These are phyloP conservation scores for Apis laboriosa DNA, from an alignment of 1,140 invertebrate species.

Conservation along the genomic window DNA sequence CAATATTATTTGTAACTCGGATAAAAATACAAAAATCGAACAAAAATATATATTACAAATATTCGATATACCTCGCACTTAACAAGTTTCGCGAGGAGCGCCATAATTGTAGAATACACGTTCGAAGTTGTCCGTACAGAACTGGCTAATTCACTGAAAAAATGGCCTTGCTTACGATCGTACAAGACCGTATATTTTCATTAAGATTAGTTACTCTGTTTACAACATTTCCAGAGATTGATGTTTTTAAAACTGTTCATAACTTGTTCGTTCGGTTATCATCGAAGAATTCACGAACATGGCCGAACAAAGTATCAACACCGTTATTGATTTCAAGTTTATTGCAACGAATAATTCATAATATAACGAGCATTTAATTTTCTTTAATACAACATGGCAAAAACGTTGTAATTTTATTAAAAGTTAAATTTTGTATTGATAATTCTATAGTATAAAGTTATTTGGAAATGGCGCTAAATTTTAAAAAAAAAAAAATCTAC, in stretches of 20 bases:
- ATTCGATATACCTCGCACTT: slow-evolving; percentile 66
- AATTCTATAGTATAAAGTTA: too few species aligned
- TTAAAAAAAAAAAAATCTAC: not conserved
- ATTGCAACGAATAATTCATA: too few species aligned
- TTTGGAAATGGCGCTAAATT: not conserved
- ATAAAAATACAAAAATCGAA: not conserved
- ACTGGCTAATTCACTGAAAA: slow-evolving; percentile 58
- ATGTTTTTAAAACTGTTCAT: slow-evolving; percentile 16
- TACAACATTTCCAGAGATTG: not conserved
- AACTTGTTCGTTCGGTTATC: not conserved
- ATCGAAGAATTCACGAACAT: not conserved
- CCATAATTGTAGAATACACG: slow-evolving; percentile 62
- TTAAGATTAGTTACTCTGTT: slow-evolving; percentile 37
- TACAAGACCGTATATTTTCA: slow-evolving; percentile 35
- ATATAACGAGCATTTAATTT: not conserved
- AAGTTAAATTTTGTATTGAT: too few species aligned
- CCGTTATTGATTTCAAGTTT: slow-evolving; percentile 17
- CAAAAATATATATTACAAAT: slow-evolving; percentile 3
- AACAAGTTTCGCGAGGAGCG: slow-evolving; percentile 66
- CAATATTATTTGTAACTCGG: not conserved
- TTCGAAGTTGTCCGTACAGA: slow-evolving; percentile 35
- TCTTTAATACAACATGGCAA: not conserved
- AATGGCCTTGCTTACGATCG: slow-evolving; percentile 55
- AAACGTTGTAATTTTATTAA: not conserved
- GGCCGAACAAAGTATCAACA: not conserved